phyloP scores from a whole-genome alignment of 2,113 vertebrate species.

The Vulpes vulpes region DNA sequence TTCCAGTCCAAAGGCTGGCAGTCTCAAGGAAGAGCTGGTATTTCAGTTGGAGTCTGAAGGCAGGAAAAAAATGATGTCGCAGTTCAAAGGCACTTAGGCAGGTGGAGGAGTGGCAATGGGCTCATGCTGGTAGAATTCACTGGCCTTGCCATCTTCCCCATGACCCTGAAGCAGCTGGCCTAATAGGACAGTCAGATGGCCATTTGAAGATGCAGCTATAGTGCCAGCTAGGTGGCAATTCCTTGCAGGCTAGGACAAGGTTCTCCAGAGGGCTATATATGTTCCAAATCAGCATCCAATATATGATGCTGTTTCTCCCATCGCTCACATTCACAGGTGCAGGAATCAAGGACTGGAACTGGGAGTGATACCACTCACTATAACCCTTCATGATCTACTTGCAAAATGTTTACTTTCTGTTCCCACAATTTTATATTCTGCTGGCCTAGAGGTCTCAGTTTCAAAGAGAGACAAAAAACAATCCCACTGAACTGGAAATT shows the following conservation, averaged over 20 bases:
- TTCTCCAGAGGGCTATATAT: neutral
- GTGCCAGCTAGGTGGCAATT: neutral
- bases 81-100: neutral
- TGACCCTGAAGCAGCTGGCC: neutral
- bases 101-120: neutral
- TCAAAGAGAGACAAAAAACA: neutral
- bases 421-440: neutral
- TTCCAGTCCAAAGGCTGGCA: neutral
- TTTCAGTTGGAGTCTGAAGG: neutral
- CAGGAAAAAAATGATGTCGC: neutral
- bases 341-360: neutral
- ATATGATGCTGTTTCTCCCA: neutral
- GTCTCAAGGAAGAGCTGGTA: neutral
- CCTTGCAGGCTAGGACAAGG: neutral
- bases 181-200: neutral
- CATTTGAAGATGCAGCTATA: neutral
- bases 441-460: neutral
- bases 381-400: neutral
- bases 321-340: neutral
- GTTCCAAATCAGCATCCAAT: neutral
- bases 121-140: accelerated
- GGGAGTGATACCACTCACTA: neutral
- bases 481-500: neutral
- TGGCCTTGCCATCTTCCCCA: neutral
- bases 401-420: neutral